Evolutionary conservation across 2,888 invertebrate genomes (phyloP), one percentile per base, ranked within the genome.

Genomic region (Monochamus alternatus): DNA sequence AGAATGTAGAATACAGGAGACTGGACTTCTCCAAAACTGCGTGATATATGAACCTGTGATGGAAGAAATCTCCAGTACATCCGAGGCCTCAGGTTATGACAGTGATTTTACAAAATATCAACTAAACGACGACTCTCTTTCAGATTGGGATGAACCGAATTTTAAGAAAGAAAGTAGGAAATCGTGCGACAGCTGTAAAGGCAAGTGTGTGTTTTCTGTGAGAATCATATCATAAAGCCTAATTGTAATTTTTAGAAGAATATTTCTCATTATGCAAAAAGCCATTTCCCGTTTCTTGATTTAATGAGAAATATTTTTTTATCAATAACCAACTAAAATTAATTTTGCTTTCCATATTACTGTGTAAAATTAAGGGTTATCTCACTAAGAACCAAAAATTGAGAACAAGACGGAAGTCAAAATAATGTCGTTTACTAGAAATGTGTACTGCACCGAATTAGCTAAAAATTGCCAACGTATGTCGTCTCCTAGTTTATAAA

Each of bases 1-100:
- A 84, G 84, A 87, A 85, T 88, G 88, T 78, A 59, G 78, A 10
- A 79, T 83, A 30, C 77, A 80, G 79, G 83, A 84, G 69, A 79
- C 81, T 64, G 81, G 82, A 51, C 77, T 78, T 74, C 66, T 73
- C 64, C 81, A 82, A 79, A 78, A 80, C 64, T 89, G 88, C 79
- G 86, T 87, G 52, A 80, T 88, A 65, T 85, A 86, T 78, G 83
- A 85, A 64, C 82, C 85, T 43, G 63, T 69, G 51, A 75, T 77
- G 74, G 75, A 77, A 47, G 59, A 74, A 47, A 32, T 47, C n/a
- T 73, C 76, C 4, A 69, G 63, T 71, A 78, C 80, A 55, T 81
- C 83, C 7, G 83, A 80, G 62, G 77, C 78, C 10, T 82, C 81
- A 38, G 81, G 79, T 58, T 78, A 80, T 64, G 82, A 81, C 58